Evolutionary conservation across 2,113 vertebrate species (phyloP).

Genomic region (Globicephala melas): DNA sequence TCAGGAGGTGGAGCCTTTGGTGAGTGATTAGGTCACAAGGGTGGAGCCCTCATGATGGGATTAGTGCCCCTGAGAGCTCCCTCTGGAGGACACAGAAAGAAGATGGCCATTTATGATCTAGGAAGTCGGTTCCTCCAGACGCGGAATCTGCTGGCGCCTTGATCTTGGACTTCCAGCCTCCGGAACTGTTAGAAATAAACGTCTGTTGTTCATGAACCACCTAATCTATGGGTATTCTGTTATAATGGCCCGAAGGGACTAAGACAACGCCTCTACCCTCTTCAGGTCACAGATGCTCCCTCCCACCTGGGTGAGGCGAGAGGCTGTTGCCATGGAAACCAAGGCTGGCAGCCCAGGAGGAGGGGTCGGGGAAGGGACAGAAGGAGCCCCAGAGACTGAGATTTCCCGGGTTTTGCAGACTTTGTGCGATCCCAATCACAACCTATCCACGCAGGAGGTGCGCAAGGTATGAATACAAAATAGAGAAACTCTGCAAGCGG

Average conservation of each 20-base stretch:
- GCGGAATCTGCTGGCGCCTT: neutral
- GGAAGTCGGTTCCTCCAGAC: too few relatives aligned
- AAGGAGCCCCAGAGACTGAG: neutral
- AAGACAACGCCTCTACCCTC: neutral
- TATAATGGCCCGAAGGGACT: neutral
- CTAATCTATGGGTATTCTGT: neutral
- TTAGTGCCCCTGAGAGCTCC: neutral
- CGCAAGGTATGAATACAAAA: too few relatives aligned
- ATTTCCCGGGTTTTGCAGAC: neutral
- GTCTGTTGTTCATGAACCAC: neutral
- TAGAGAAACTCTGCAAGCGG: rapidly evolving
- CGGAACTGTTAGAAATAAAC: neutral
- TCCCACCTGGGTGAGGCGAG: neutral
- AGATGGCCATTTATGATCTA: neutral
- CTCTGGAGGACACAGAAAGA: neutral
- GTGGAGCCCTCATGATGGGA: neutral
- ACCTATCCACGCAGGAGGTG: neutral
- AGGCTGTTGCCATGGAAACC: neutral
- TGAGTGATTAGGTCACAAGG: neutral
- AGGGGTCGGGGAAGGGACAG: neutral
- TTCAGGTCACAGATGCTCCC: neutral
- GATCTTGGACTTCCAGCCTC: neutral
- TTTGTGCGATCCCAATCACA: neutral
- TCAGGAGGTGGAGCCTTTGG: neutral
- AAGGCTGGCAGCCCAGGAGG: neutral